phyloP scores from a whole-genome alignment of 2,113 vertebrate species.

The Salvelinus alpinus region DNA sequence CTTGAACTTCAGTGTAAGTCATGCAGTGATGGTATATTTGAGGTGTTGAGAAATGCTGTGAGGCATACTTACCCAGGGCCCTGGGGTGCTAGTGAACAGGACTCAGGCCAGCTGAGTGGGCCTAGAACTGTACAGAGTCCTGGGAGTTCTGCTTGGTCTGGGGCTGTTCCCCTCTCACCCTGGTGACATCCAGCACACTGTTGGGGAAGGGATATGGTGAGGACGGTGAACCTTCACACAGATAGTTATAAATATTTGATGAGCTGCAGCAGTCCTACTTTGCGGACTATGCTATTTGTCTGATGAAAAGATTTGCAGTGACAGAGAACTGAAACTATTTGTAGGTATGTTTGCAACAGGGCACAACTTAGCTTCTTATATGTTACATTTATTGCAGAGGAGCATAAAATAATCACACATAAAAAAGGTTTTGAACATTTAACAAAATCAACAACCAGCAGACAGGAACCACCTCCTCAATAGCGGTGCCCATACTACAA shows the following conservation, averaged over 20 bases:
- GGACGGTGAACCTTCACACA: constrained; percentile 21
- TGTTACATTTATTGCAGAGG: too few species aligned
- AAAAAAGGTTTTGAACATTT: too few species aligned
- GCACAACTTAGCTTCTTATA: too few species aligned
- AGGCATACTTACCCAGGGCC: constrained; percentile 25
- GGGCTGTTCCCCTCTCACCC: constrained; percentile 16
- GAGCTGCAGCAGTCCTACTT: not conserved
- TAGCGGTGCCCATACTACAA: too few species aligned
- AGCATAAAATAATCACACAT: too few species aligned
- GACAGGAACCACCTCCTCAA: too few species aligned
- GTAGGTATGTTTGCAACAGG: too few species aligned
- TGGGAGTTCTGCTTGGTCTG: constrained; percentile 13
- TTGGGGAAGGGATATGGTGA: constrained; percentile 14
- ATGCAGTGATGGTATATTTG: not conserved
- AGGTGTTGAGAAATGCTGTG: not conserved
- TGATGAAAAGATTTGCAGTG: too few species aligned
- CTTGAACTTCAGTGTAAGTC: not conserved
- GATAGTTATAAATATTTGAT: constrained; percentile 1
- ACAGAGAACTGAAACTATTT: too few species aligned
- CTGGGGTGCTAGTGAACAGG: not conserved
- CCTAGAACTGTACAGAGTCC: not conserved
- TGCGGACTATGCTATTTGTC: too few species aligned
- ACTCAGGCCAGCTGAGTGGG: not conserved
- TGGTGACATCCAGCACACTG: constrained; percentile 31
- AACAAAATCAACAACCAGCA: too few species aligned